Conservation (phyloP, 2,888 invertebrate species). For the Argyra leucocephala region DNA sequence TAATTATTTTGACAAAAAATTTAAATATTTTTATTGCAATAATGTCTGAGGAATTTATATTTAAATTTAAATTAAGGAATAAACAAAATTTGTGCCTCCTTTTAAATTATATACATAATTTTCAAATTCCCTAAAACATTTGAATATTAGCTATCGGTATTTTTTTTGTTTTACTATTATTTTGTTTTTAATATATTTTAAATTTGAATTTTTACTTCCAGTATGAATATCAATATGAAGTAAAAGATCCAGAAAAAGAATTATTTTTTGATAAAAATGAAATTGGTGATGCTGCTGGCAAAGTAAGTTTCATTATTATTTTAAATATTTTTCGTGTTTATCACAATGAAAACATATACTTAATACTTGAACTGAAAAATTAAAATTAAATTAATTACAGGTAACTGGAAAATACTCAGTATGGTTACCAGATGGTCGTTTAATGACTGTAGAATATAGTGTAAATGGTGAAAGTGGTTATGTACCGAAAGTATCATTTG, state of each 20-base stretch:
- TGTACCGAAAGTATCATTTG: slow-evolving; percentile 59
- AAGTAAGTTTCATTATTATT: slow-evolving; percentile 37
- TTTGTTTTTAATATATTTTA: neutral
- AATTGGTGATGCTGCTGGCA: slow-evolving; percentile 54
- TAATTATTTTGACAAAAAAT: too few species aligned
- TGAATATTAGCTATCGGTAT: too few species aligned
- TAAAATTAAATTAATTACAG: slow-evolving; percentile 21
- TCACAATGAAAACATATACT: neutral
- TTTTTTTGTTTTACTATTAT: too few species aligned
- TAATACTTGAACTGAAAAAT: neutral
- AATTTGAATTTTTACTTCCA: slow-evolving; percentile 34
- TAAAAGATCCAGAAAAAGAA: slow-evolving; percentile 58
- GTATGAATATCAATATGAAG: slow-evolving; percentile 67
- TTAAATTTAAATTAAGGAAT: too few species aligned
- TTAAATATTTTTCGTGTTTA: too few species aligned
- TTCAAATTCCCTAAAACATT: too few species aligned
- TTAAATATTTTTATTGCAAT: too few species aligned
- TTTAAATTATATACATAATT: too few species aligned
- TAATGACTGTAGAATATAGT: slow-evolving; percentile 63
- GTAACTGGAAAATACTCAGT: slow-evolving; percentile 59
- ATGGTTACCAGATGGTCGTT: slow-evolving; percentile 57
- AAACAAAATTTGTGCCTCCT: too few species aligned
- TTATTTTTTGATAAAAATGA: slow-evolving; percentile 62
- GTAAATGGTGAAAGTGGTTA: slow-evolving; percentile 64
- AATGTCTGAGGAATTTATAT: too few species aligned